Conservation (phyloP, 2,113 vertebrate species). For the Muscicapa adusta region DNA sequence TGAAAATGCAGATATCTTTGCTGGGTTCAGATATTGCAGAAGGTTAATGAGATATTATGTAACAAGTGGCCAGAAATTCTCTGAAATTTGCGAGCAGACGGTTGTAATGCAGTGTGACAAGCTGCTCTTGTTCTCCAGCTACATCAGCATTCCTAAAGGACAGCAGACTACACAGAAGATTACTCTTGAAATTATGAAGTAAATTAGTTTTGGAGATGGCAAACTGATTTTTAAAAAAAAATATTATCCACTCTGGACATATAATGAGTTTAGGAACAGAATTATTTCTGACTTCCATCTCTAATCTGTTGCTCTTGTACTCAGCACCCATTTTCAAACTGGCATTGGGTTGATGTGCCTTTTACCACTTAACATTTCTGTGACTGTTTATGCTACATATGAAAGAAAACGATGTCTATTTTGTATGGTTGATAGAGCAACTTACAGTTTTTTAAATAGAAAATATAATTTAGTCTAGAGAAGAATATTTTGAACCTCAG, state of each 20-base stretch:
- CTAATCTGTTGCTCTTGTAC: not conserved
- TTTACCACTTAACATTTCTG: not conserved
- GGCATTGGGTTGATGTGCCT: not conserved
- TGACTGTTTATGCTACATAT: not conserved
- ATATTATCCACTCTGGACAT: not conserved
- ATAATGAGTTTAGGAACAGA: not conserved
- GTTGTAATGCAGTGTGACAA: constrained; percentile 6
- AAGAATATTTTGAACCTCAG: not conserved
- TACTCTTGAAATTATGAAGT: constrained; percentile 5
- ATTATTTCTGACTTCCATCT: not conserved
- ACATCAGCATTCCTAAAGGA: constrained; percentile 2
- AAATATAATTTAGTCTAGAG: not conserved
- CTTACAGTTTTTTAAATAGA: not conserved
- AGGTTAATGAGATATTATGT: constrained; percentile 18
- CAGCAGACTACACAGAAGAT: not conserved
- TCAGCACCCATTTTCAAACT: not conserved
- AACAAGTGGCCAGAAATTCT: not conserved
- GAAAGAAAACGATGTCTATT: not conserved
- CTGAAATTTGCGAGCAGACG: not conserved
- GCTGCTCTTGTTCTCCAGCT: constrained; percentile 16
- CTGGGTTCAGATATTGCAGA: not conserved
- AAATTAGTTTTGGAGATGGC: not conserved
- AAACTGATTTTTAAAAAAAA: not conserved
- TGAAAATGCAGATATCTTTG: not conserved
- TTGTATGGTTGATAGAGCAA: not conserved